Base-by-base conservation (phyloP, 2,113 vertebrate species). In the Silurus meridionalis region DNA sequence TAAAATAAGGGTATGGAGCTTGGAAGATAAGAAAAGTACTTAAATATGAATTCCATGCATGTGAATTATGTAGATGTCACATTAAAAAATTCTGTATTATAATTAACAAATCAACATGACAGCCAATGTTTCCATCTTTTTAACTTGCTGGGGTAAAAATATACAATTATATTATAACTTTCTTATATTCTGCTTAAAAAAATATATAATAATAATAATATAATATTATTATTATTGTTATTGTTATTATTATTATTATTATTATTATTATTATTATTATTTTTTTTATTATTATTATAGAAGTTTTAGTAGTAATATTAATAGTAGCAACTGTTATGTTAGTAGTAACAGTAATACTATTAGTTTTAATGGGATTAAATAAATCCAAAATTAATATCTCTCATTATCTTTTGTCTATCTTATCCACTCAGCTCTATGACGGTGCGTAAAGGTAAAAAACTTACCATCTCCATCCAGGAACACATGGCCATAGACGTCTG, bases 401-500 rank as follows among this genome's bases (percentile, higher is more conserved):
- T 61, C 28, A 21, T 23, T 13, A 21, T 48, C 61, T 46, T 61
- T 57, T 80, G 23, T 46, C 28, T 79, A 4, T 80, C 55, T 60
- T 80, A 5, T 21, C 15, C 28, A 74, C 50, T 74, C 19, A 80
- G 78, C 78, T 80, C 78, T 80, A 80, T 80, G 78, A 80, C 78
- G 78, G 78, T 80, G 78, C 78, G 78, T 80, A 80, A 80, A 61
- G 78, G 78, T 61, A 80, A 80, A 6, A 80, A 80, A 80, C 78
- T 80, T 37, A 80, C 78, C 78, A 80, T 80, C 78, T 80, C 78
- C 78, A 80, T 80, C 28, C 78, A 80, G 78, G 78, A 80, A 80
- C 78, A 80, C 78, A 80, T 80, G 78, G 78, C 78, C 78, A 80
- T 80, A 61, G 78, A 80, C 78, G 78, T 80, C 78, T 80, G 78